phyloP scores from a whole-genome alignment of 2,113 vertebrate genomes.

The Nothoprocta perdicaria region DNA sequence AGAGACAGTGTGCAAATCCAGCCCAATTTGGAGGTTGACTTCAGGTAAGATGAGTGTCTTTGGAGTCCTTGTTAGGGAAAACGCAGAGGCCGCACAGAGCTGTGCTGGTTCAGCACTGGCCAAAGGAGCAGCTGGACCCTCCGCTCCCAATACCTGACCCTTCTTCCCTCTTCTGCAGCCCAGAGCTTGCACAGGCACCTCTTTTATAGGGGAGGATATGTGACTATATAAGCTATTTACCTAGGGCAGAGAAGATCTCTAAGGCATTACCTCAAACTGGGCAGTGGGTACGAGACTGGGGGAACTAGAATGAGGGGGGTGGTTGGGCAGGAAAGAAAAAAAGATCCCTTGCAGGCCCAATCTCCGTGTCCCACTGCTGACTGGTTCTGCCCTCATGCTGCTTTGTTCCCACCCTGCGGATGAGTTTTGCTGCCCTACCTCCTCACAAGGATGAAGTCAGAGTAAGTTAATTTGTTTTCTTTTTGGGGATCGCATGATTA shows the following conservation, averaged over 20 bases:
- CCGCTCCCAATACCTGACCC: background rate
- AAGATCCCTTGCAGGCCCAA: background rate
- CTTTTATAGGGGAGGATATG: background rate
- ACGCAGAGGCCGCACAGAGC: background rate
- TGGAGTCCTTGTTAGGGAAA: background rate
- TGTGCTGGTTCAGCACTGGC: accelerated
- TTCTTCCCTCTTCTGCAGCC: background rate
- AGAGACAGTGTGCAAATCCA: background rate
- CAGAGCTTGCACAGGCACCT: background rate
- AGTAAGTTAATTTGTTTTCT: slow-evolving; percentile 41
- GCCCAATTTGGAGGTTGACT: background rate
- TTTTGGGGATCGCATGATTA: background rate
- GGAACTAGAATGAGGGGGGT: background rate
- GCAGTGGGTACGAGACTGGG: background rate
- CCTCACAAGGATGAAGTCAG: slow-evolving; percentile 9
- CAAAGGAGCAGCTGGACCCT: background rate
- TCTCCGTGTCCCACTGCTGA: background rate
- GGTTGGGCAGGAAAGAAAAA: background rate
- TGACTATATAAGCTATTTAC: background rate
- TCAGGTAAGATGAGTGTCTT: background rate
- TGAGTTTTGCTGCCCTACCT: background rate
- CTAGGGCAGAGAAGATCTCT: background rate
- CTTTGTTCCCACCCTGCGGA: background rate
- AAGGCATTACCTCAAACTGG: background rate
- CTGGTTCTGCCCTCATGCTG: background rate